Conservation (phyloP, 2,888 invertebrate species). For the Choreutis nemorana region DNA sequence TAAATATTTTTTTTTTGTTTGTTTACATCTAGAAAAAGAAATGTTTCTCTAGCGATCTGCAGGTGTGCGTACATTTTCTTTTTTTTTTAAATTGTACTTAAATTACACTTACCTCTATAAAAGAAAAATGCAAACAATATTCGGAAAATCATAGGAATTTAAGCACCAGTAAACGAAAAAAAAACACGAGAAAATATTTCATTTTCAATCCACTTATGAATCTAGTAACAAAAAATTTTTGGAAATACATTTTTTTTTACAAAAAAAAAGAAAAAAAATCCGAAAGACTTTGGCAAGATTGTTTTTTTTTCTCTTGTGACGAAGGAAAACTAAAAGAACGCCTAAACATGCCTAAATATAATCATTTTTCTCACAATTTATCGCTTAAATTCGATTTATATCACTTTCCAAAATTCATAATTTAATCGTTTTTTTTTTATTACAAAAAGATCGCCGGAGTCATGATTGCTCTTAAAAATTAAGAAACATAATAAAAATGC, state of each 20-base stretch:
- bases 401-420: slow-evolving; percentile 25
- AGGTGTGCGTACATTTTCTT: slow-evolving; percentile 24
- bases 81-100: slow-evolving; percentile 12
- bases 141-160: slow-evolving; percentile 9
- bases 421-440: slow-evolving; percentile 12
- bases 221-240: not conserved
- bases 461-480: slow-evolving; percentile 8
- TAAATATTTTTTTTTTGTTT: slow-evolving; percentile 26
- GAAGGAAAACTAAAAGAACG: slow-evolving; percentile 17
- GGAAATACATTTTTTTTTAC: slow-evolving; percentile 3
- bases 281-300: slow-evolving; percentile 19
- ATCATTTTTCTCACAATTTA: slow-evolving; percentile 23
- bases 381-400: slow-evolving; percentile 61
- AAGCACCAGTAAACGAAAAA: slow-evolving; percentile 8
- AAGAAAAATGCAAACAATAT: slow-evolving; percentile 21
- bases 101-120: slow-evolving; percentile 1
- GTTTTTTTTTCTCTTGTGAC: slow-evolving; percentile 21
- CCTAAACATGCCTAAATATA: slow-evolving; percentile 14
- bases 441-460: slow-evolving; percentile 7
- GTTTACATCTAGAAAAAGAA: slow-evolving; percentile 16
- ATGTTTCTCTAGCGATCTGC: slow-evolving; percentile 21
- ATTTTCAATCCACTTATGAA: not conserved
- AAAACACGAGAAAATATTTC: slow-evolving; percentile 4
- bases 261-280: slow-evolving; percentile 20
- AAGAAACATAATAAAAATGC: too few species aligned